Conservation (phyloP, 2,113 vertebrate species). For the Probosciger aterrimus region DNA sequence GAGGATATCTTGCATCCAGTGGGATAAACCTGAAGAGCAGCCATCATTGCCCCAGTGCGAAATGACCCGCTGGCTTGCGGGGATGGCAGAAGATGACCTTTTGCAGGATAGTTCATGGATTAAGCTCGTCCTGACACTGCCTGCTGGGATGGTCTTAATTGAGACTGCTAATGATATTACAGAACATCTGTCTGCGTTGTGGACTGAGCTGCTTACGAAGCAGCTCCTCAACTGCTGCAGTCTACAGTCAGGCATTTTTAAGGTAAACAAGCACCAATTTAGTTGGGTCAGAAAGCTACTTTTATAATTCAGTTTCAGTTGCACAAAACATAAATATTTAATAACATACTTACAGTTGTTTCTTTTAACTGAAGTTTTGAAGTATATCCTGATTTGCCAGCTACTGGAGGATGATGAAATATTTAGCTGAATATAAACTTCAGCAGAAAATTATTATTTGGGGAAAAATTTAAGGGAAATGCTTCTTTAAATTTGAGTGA, state of each 20-base stretch:
- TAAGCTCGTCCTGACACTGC: neutral
- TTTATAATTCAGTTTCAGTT: neutral
- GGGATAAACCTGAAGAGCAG: neutral
- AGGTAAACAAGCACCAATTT: neutral
- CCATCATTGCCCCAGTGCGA: rapidly evolving
- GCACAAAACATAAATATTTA: constrained; percentile 2
- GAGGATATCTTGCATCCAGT: neutral
- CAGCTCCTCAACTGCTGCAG: neutral
- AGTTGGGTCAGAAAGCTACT: neutral
- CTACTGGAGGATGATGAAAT: neutral
- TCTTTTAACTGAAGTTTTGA: neutral
- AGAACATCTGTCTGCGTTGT: neutral
- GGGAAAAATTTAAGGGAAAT: neutral
- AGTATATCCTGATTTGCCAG: neutral
- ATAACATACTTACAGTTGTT: neutral
- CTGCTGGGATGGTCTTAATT: neutral
- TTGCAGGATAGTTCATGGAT: neutral
- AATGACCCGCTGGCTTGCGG: neutral
- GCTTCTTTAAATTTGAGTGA: neutral
- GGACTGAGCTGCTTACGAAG: neutral
- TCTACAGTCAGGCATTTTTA: neutral
- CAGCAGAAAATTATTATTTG: neutral
- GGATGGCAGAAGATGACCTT: neutral
- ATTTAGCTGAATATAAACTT: constrained; percentile 11
- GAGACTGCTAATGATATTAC: neutral